Conservation (phyloP, 2,797 vertebrate species). For the Triplophysa bombifrons region DNA sequence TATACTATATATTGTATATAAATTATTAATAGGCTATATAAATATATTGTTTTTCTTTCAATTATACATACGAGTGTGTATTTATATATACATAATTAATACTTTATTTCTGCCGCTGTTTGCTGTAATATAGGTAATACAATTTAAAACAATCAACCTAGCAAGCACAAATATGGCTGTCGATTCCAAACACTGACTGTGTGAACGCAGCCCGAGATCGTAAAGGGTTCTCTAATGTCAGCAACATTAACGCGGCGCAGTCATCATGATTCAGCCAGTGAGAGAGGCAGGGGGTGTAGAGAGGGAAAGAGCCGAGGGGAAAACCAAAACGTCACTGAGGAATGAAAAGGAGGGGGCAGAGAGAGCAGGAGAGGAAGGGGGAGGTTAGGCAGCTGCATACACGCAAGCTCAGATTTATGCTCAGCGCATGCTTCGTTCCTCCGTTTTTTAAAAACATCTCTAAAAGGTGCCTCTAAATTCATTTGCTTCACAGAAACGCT, state of each 20-base stretch:
- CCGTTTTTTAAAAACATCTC: not conserved
- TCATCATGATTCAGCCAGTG: conserved; percentile 56
- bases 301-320: conserved; percentile 40
- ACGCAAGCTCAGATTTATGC: conserved; percentile 8
- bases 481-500: not conserved
- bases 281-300: conserved; percentile 56
- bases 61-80: no score
- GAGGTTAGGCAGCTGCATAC: conserved; percentile 2
- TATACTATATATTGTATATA: no score
- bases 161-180: not conserved
- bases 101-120: no score
- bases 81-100: no score
- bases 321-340: conserved; percentile 55
- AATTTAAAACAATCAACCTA: no score
- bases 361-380: conserved; percentile 26
- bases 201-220: conserved; percentile 15
- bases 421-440: not conserved
- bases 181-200: not conserved
- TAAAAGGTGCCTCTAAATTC: not conserved
- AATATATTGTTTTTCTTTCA: no score
- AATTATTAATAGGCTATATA: no score
- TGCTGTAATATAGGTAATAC: no score
- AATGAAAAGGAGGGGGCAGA: conserved; percentile 36
- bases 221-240: conserved; percentile 50
- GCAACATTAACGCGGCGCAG: conserved; percentile 49